Conservation (phyloP, 2,888 invertebrate species). For the Furcula furcula region DNA sequence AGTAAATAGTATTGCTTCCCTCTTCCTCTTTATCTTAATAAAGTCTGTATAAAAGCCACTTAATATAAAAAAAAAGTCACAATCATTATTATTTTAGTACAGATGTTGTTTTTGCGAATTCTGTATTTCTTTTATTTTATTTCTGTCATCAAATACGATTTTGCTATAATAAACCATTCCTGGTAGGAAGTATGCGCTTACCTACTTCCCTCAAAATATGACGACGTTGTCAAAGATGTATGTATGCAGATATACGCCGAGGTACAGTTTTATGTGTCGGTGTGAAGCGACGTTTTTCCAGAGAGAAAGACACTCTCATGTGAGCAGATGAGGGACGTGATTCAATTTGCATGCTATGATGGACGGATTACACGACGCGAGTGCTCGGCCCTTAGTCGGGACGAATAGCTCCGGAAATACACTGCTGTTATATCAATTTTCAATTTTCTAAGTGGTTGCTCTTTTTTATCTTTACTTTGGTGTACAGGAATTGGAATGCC, state of each 20-base stretch:
- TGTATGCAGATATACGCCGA: conserved; percentile 5
- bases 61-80: too few species aligned
- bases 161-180: too few species aligned
- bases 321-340: conserved; percentile 72
- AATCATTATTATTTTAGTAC: too few species aligned
- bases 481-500: too few species aligned
- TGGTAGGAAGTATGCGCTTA: neutral
- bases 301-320: conserved; percentile 49
- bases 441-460: conserved; percentile 14
- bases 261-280: conserved; percentile 25
- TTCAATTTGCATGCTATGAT: conserved; percentile 76
- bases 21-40: too few species aligned
- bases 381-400: conserved; percentile 41
- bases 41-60: too few species aligned
- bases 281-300: conserved; percentile 37
- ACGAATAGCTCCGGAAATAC: conserved; percentile 36
- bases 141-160: too few species aligned
- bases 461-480: too few species aligned
- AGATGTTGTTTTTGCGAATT: too few species aligned
- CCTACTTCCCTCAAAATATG: conserved; percentile 9
- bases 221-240: conserved; percentile 17
- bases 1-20: too few species aligned
- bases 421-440: conserved; percentile 35
- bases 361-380: conserved; percentile 65
- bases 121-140: too few species aligned